phyloP scores from a whole-genome alignment of 2,888 invertebrate species.

The Pheosia tremula region DNA sequence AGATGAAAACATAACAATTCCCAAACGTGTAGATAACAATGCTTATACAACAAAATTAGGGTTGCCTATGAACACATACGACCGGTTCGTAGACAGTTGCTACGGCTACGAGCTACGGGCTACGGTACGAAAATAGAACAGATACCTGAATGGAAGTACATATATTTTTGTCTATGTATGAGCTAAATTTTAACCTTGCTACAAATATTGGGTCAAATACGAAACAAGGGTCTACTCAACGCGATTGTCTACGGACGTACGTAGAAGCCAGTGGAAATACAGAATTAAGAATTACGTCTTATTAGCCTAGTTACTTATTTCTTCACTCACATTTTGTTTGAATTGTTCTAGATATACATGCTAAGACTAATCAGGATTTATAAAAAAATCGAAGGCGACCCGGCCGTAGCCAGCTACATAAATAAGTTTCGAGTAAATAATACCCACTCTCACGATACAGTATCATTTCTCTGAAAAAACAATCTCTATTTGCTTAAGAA shows the following conservation, averaged over 20 bases:
- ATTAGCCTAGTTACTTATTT: no score
- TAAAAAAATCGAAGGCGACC: not conserved
- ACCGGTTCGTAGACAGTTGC: slow-evolving; percentile 21
- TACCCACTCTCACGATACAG: not conserved
- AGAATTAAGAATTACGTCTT: no score
- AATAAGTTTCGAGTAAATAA: not conserved
- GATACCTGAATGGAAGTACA: not conserved
- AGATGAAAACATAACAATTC: slow-evolving; percentile 14
- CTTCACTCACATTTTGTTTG: no score
- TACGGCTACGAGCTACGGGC: slow-evolving; percentile 21
- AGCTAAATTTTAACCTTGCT: no score
- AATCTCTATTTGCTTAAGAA: not conserved
- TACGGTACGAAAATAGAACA: slow-evolving; percentile 17
- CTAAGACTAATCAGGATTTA: no score
- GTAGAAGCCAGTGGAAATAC: no score
- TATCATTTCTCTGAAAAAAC: not conserved
- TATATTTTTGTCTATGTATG: no score
- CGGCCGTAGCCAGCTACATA: not conserved
- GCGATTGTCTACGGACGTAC: no score
- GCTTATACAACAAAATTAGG: slow-evolving; percentile 21
- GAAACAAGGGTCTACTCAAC: no score
- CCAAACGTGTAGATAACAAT: slow-evolving; percentile 7
- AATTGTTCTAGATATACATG: no score
- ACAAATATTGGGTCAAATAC: no score
- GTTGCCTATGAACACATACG: slow-evolving; percentile 12